phyloP scores from a whole-genome alignment of 2,888 invertebrate species.

The Hecatera dysodea region DNA sequence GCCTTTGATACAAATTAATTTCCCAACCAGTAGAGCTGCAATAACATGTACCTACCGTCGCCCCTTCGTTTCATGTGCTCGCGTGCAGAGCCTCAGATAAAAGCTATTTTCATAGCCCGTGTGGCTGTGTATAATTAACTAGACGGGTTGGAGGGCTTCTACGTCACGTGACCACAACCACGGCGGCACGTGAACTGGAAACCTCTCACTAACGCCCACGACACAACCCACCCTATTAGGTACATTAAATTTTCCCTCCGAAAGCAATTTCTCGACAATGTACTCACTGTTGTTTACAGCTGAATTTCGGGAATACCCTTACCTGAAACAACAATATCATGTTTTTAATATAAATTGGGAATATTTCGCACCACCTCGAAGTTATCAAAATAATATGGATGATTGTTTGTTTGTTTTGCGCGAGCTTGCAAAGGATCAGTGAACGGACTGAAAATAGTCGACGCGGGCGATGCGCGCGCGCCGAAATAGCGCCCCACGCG shows the following conservation, averaged over 20 bases:
- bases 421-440: constrained; percentile 72
- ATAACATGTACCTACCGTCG: constrained; percentile 26
- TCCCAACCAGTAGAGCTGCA: constrained; percentile 10
- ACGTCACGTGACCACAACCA: constrained; percentile 53
- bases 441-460: constrained; percentile 79
- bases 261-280: constrained; percentile 33
- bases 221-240: constrained; percentile 32
- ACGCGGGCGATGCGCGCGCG: constrained; percentile 71
- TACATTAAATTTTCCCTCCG: constrained; percentile 34
- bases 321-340: constrained; percentile 78
- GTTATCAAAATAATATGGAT: constrained; percentile 68
- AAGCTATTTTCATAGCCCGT: constrained; percentile 54
- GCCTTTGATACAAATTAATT: constrained; percentile 17
- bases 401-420: constrained; percentile 72
- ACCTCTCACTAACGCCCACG: constrained; percentile 38
- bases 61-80: constrained; percentile 31
- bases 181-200: constrained; percentile 50
- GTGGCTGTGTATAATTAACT: constrained; percentile 57
- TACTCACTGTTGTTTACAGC: constrained; percentile 40
- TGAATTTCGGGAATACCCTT: constrained; percentile 65
- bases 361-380: constrained; percentile 71
- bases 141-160: constrained; percentile 57
- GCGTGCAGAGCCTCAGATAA: constrained; percentile 48
- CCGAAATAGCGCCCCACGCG: constrained; percentile 82
- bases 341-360: constrained; percentile 59